Percentiles rank a stretch among this genome's conserved stretches.
Evolutionary conservation across 2,113 vertebrate genomes (phyloP).

Genomic region (Rafetus swinhoei): DNA sequence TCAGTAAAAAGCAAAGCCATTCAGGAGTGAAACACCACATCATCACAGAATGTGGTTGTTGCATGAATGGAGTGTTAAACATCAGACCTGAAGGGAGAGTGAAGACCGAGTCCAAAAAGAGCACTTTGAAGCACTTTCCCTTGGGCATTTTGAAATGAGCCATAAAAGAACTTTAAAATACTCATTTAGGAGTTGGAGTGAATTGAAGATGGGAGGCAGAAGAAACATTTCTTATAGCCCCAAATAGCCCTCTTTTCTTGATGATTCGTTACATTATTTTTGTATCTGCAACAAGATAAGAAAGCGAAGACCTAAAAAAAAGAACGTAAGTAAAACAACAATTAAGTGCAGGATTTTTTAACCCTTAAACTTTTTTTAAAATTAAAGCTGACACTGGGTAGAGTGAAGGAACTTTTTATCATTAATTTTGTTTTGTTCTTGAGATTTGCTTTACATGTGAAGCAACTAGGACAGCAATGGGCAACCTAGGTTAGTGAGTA

Average conservation of each 20-base stretch:
- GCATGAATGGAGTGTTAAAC: background rate
- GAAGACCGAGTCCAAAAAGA: background rate
- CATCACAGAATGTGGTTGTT: background rate
- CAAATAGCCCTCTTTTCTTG: background rate
- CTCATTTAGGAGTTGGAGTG: background rate
- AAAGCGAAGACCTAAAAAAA: background rate
- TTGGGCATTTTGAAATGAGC: slow-evolving; percentile 11
- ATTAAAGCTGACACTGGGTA: background rate
- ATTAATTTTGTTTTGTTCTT: background rate
- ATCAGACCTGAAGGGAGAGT: background rate
- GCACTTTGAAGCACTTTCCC: background rate
- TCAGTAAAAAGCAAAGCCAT: slow-evolving; percentile 15
- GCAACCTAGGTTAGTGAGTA: no score
- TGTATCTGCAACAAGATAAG: background rate
- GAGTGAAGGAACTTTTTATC: background rate
- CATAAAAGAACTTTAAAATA: background rate
- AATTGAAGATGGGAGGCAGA: background rate
- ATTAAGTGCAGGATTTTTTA: background rate
- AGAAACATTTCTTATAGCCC: background rate
- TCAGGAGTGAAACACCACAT: background rate
- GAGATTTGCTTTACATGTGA: background rate
- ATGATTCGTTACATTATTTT: background rate
- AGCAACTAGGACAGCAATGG: background rate
- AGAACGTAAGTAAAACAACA: background rate
- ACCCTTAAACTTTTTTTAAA: background rate